Evolutionary conservation across 1,140 invertebrate species (phyloP), one percentile per base, ranked within the genome.

Genomic region (Rhyzopertha dominica): DNA sequence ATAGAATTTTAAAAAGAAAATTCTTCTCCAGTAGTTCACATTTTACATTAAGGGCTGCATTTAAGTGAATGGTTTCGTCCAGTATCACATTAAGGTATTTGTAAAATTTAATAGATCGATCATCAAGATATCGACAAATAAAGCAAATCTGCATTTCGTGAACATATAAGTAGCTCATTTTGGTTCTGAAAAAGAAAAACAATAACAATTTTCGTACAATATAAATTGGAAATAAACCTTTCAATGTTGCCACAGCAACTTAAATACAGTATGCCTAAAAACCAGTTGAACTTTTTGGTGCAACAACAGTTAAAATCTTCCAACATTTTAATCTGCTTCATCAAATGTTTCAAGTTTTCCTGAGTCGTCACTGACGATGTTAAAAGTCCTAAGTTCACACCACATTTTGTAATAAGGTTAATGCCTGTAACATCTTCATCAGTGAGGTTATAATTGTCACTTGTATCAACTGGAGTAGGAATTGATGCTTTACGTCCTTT

Each of bases 221-320:
- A 36, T 8, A 14, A 32, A 5, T 14, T 13, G 24, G 20, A 5
- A n/a, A 20, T n/a, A 23, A 28, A 47, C 44, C 23, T 35, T 24
- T 53, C 41, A 1, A 53, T 19, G 42, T 53, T 42, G 22, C 50
- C 50, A 13, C 24, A 40, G 32, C 41, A 44, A 7, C 44, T 35
- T 19, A 53, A 37, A 45, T 41, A 53, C 10, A 48, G 29, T 5
- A 53, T 30, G 12, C 24, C 41, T 8, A 49, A 37, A 35, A 53
- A 53, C 50, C 50, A 53, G 38, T 53, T 46, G 24, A 53, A 53
- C 19, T 37, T 37, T 9, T 29, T 7, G 26, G 45, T 48, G 30
- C 49, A 13, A 19, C 49, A 37, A 13, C 29, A 20, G 30, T 37
- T 18, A 30, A 34, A 18, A 23, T 37, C 23, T 13, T 48, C n/a